Percentiles rank a stretch among this genome's conserved stretches.
Evolutionary conservation across 2,797 vertebrate species (phyloP).

Genomic region (Craterocephalus amniculus): DNA sequence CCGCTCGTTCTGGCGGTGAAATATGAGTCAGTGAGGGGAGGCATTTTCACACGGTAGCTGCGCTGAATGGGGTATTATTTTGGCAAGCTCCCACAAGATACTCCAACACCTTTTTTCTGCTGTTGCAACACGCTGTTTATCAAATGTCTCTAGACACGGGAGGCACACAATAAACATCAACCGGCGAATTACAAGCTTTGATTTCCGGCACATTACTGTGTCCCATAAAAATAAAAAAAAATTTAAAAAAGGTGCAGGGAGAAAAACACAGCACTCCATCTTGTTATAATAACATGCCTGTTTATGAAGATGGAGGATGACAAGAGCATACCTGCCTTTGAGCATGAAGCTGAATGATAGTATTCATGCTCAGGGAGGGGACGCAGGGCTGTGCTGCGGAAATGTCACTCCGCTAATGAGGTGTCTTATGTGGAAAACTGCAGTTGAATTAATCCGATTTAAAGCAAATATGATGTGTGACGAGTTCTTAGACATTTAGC

Average conservation of each 20-base stretch:
- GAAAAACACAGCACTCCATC: constrained; percentile 68
- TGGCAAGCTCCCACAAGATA: constrained; percentile 79
- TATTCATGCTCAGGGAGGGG: constrained; percentile 44
- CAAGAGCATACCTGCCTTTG: constrained; percentile 62
- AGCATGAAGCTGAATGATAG: constrained; percentile 64
- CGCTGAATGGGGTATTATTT: constrained; percentile 79
- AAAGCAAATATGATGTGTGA: constrained; percentile 4
- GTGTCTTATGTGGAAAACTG: constrained; percentile 38
- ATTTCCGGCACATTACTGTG: constrained; percentile 64
- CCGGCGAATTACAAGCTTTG: constrained; percentile 73
- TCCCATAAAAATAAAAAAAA: too few species aligned
- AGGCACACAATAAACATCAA: constrained; percentile 78
- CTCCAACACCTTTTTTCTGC: constrained; percentile 70
- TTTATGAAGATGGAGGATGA: constrained; percentile 74
- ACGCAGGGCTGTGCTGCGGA: constrained; percentile 14
- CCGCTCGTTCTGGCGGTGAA: constrained; percentile 77
- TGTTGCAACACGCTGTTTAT: constrained; percentile 75
- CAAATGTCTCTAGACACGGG: constrained; percentile 71
- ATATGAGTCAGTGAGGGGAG: constrained; percentile 76
- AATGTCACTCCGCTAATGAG: constrained; percentile 53
- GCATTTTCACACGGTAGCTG: constrained; percentile 74
- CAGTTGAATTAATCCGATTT: constrained; percentile 22
- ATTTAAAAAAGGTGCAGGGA: constrained; percentile 37
- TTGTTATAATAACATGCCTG: constrained; percentile 71
- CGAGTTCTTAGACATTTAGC: constrained; percentile 11